These are phyloP conservation scores for Potorous gilbertii DNA, from an alignment of 2,797 vertebrate genomes.

Conservation along the genomic window DNA sequence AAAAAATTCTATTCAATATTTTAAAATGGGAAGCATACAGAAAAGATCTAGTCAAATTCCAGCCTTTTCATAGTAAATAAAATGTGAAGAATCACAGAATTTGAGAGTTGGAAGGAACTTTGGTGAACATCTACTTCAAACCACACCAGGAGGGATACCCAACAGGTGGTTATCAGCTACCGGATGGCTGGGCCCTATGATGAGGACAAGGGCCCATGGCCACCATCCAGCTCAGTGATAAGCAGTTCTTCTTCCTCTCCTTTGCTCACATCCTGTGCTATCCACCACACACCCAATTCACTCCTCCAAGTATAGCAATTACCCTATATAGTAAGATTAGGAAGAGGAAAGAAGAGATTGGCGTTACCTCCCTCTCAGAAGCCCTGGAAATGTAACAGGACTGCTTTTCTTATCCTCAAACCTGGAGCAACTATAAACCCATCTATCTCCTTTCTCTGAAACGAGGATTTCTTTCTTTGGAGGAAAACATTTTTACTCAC, in stretches of 20 bases:
- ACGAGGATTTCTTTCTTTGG: background rate
- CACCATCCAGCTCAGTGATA: background rate
- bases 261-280: background rate
- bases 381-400: background rate
- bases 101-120: background rate
- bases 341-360: background rate
- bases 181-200: background rate
- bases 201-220: background rate
- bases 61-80: background rate
- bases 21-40: background rate
- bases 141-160: background rate
- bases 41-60: background rate
- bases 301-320: background rate
- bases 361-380: background rate
- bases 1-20: background rate
- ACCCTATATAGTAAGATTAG: background rate
- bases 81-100: background rate
- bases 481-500: conserved; percentile 14
- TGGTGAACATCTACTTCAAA: background rate
- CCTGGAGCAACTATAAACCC: background rate
- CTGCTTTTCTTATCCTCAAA: background rate
- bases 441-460: background rate
- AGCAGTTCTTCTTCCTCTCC: background rate
- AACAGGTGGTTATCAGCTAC: background rate
- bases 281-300: background rate